A percentile compares a stretch with the other conserved stretches of the same genome.
phyloP scores from a whole-genome alignment of 1,140 invertebrate genomes.

The Diachasma alloeum region DNA sequence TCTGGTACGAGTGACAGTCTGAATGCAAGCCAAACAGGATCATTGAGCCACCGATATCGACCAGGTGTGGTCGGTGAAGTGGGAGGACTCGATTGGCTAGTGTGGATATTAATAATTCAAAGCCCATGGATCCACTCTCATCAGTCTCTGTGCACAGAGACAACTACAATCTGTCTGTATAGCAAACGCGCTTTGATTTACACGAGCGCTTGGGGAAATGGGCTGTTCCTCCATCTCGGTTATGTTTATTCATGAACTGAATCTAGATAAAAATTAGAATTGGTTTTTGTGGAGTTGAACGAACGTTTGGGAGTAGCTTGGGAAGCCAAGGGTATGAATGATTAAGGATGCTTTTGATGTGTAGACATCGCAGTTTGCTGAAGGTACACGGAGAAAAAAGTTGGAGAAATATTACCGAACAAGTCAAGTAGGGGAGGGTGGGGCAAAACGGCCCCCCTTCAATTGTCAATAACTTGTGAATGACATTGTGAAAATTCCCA shows the following conservation, averaged over 20 bases:
- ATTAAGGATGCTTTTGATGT: not conserved
- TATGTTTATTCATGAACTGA: not conserved
- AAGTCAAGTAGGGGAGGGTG: no score
- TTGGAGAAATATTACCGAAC: no score
- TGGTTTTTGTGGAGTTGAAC: not conserved
- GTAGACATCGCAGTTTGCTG: not conserved
- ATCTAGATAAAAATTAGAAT: not conserved
- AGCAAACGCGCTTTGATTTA: slow-evolving; percentile 7
- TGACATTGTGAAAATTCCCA: no score
- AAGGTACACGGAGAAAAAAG: not conserved
- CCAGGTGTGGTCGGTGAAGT: slow-evolving; percentile 46
- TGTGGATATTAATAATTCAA: slow-evolving; percentile 58
- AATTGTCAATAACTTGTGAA: no score
- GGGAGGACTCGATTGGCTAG: slow-evolving; percentile 55
- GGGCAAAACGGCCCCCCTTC: no score
- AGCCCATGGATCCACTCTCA: slow-evolving; percentile 35
- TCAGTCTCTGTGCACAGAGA: slow-evolving; percentile 28
- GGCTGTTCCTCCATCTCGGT: not conserved
- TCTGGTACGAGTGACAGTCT: not conserved
- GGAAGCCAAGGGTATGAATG: no score
- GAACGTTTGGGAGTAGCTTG: no score
- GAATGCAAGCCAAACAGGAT: slow-evolving; percentile 38
- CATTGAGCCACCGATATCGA: slow-evolving; percentile 41
- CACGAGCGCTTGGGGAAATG: not conserved
- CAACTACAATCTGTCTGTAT: not conserved